Base-by-base conservation (phyloP, 2,113 vertebrate genomes). In the Vombatus ursinus region DNA sequence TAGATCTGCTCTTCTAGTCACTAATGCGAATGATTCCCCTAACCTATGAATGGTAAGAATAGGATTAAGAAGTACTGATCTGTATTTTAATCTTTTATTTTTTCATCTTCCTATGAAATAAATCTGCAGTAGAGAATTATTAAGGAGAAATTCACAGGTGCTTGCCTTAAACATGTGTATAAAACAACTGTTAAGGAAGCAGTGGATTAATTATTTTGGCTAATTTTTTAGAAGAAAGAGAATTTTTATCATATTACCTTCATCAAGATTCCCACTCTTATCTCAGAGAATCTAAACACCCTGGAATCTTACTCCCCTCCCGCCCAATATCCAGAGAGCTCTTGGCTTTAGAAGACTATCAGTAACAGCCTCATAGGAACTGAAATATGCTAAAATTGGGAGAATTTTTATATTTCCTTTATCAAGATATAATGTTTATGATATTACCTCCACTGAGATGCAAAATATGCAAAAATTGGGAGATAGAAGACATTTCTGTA, bases 201-300 rank as follows among this genome's bases (percentile, higher is more conserved):
- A n/a, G 8, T 84, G n/a, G 14, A 77, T 77, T 68, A 37, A n/a
- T 77, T 84, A 84, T 84, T 84, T 84, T 84, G n/a, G 68, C 44
- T 84, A 8, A 1, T 84, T 84, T 84, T 23, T 84, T 94, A 52
- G 19, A 97, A 93, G 97, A 91, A 48, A 96, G 89, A 92, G 94
- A 91, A 92, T 91, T 97, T 97, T 97, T 94, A 84, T 89, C 92
- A 96, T 95, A 91, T 94, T 95, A 96, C 50, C 16, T 94, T 89
- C 91, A 97, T 97, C 90, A 57, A 16, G 94, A 57, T 95, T 91
- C 16, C 96, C 96, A 90, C 92, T 92, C 94, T 95, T 94, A 10
- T 95, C 31, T 95, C 94, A 97, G 97, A 90, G 50, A 96, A 89
- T 97, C 91, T 98, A 95, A 96, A 95, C 93, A 92, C 84, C 47